Percentiles rank a stretch among this genome's conserved stretches.
These are phyloP conservation scores for Euleptes europaea DNA, from an alignment of 2,113 vertebrate genomes.

Conservation along the genomic window DNA sequence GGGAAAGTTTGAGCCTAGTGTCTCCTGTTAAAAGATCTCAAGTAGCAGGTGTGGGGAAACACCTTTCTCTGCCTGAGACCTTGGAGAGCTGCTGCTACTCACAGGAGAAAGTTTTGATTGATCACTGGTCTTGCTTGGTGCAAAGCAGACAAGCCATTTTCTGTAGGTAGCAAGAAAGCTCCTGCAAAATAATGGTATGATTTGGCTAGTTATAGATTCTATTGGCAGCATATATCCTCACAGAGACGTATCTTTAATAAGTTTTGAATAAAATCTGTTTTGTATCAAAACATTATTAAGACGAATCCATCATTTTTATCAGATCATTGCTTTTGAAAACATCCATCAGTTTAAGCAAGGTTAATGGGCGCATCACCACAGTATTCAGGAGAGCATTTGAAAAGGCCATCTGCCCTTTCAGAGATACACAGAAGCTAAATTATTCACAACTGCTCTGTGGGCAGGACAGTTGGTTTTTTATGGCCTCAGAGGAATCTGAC, in stretches of 20 bases:
- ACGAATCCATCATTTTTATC: background rate
- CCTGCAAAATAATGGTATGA: background rate
- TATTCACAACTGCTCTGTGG: conserved; percentile 11
- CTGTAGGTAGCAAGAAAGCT: background rate
- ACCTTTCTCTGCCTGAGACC: no score
- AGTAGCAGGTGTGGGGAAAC: no score
- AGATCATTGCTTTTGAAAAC: conserved; percentile 15
- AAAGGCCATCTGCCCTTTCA: conserved; percentile 15
- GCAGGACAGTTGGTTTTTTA: background rate
- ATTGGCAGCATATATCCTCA: background rate
- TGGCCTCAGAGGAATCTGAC: background rate
- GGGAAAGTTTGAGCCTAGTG: no score
- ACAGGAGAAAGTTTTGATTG: no score
- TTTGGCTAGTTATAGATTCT: background rate
- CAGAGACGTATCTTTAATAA: background rate
- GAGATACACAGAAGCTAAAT: conserved; percentile 23
- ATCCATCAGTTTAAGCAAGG: conserved; percentile 33
- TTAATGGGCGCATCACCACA: conserved; percentile 33
- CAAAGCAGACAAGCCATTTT: background rate
- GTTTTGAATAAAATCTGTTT: conserved; percentile 3
- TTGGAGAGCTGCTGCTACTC: no score
- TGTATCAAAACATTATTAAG: background rate
- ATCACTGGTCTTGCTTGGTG: no score
- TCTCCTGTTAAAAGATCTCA: no score
- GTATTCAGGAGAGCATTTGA: background rate